phyloP scores from a whole-genome alignment of 1,140 invertebrate genomes.

The Drosophila carrolli region DNA sequence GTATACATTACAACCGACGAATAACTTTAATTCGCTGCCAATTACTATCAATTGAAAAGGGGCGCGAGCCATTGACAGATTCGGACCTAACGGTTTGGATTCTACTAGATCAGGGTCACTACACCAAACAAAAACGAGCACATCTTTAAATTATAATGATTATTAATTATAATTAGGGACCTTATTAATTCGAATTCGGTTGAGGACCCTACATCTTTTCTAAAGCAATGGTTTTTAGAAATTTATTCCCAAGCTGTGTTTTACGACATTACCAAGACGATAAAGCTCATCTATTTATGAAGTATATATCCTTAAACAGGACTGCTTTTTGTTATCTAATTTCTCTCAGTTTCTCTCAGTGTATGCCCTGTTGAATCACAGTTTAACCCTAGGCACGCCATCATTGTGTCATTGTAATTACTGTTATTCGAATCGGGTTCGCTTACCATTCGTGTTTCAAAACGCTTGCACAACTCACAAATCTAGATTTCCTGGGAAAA shows the following conservation, averaged over 20 bases:
- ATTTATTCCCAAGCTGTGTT: no score
- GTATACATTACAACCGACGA: constrained; percentile 38
- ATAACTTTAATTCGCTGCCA: constrained; percentile 52
- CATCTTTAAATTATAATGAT: background rate
- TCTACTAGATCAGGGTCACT: constrained; percentile 17
- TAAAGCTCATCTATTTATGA: no score
- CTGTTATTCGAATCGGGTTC: constrained; percentile 46
- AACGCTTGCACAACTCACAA: constrained; percentile 47
- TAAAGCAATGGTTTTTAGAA: background rate
- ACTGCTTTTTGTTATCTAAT: no score
- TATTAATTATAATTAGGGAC: no score
- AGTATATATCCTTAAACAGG: no score
- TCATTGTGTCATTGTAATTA: constrained; percentile 58
- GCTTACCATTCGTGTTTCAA: constrained; percentile 57
- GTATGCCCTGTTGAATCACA: constrained; percentile 20
- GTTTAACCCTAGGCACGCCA: constrained; percentile 35
- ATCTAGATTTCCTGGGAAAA: constrained; percentile 41
- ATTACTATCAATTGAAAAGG: constrained; percentile 75
- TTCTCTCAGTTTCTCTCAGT: background rate
- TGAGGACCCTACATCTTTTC: no score
- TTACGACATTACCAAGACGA: no score
- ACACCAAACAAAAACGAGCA: background rate
- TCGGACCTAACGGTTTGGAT: constrained; percentile 18
- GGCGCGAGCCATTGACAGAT: constrained; percentile 43
- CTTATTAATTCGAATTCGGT: no score